phyloP scores from a whole-genome alignment of 2,113 vertebrate species.

The Cyprinodon brontotheroides region DNA sequence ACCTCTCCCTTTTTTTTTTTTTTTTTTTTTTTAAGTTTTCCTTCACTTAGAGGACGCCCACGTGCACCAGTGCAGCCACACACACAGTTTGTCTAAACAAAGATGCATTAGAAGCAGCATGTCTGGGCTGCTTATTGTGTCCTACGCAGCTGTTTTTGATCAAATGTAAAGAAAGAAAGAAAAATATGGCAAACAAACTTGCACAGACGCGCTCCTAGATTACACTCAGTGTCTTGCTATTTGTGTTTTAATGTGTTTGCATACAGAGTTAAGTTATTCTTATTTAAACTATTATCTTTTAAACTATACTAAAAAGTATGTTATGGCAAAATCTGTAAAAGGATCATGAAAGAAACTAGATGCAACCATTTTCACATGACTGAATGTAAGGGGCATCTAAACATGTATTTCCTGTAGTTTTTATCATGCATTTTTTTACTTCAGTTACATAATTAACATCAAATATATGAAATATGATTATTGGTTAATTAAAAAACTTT shows the following conservation, averaged over 20 bases:
- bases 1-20: conserved; percentile 55
- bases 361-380: not conserved
- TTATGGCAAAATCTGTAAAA: not conserved
- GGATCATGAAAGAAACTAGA: not conserved
- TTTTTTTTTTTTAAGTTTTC: conserved; percentile 7
- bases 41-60: conserved; percentile 37
- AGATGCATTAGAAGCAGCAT: conserved; percentile 24
- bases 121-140: not conserved
- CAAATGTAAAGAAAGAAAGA: conserved; percentile 20
- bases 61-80: conserved; percentile 13
- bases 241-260: no score
- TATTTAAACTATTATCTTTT: no score
- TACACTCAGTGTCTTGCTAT: not conserved
- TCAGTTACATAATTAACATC: not conserved
- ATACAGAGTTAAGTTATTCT: no score
- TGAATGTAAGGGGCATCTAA: not conserved
- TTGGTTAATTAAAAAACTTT: not conserved
- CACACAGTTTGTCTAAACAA: conserved; percentile 38
- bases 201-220: not conserved
- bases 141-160: conserved; percentile 9
- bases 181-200: not conserved
- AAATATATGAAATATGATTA: not conserved
- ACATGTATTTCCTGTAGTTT: not conserved
- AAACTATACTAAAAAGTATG: not conserved
- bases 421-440: no score